Evolutionary conservation across 2,888 invertebrate species (phyloP).

Genomic region (Drosophila merina): DNA sequence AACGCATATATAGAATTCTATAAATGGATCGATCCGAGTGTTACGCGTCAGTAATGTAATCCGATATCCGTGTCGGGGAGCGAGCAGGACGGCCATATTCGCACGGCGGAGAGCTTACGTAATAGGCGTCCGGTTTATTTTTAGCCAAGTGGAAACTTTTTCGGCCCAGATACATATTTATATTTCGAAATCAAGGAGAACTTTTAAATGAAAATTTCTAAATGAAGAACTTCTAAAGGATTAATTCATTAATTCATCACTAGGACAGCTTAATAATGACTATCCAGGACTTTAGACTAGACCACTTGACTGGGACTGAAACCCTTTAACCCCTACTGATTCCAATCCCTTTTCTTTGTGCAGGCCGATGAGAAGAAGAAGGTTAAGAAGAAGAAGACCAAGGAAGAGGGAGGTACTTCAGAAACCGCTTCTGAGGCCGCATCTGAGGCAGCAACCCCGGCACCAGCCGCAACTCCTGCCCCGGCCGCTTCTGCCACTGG

Average conservation of each 20-base stretch:
- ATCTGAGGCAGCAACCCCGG: conserved; percentile 87
- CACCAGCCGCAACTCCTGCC: conserved; percentile 89
- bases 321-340: conserved; percentile 11
- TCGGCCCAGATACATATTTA: conserved; percentile 33
- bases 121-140: conserved; percentile 46
- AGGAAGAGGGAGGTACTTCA: conserved; percentile 87
- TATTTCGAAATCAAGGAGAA: background rate
- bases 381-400: conserved; percentile 94
- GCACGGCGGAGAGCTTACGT: conserved; percentile 52
- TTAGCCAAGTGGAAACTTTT: conserved; percentile 36
- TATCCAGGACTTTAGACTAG: conserved; percentile 2
- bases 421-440: conserved; percentile 86
- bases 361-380: conserved; percentile 98
- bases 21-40: conserved; percentile 64
- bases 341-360: conserved; percentile 10
- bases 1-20: conserved; percentile 47
- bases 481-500: conserved; percentile 88
- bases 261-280: background rate
- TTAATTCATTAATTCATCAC: background rate
- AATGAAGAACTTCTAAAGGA: background rate
- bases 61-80: conserved; percentile 49
- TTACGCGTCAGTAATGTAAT: conserved; percentile 62
- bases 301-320: conserved; percentile 11
- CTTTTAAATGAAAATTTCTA: background rate
- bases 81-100: conserved; percentile 48